A percentile compares a stretch with the other conserved stretches of the same genome.
Conservation (phyloP, 2,888 invertebrate genomes). For the Nymphalis urticae region DNA sequence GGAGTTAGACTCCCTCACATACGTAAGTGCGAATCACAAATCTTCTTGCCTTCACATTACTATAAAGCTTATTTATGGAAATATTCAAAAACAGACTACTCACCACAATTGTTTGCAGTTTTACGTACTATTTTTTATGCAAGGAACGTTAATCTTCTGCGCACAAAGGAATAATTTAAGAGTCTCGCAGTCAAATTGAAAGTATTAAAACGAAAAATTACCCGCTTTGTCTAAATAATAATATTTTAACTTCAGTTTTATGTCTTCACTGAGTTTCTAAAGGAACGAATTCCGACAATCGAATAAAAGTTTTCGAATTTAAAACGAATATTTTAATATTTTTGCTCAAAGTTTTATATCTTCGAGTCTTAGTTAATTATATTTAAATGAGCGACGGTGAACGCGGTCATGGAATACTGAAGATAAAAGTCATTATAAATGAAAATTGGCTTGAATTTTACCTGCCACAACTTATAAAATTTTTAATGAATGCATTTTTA, state of each 20-base stretch:
- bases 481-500: not conserved
- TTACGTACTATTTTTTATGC: not conserved
- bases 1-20: too few species aligned
- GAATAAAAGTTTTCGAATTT: slow-evolving; percentile 9
- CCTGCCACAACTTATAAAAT: not conserved
- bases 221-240: slow-evolving; percentile 2
- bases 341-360: slow-evolving; percentile 6
- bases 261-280: not conserved
- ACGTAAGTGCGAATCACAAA: too few species aligned
- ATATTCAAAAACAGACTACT: too few species aligned
- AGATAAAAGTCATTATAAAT: not conserved
- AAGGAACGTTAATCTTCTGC: slow-evolving; percentile 3
- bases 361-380: slow-evolving; percentile 6
- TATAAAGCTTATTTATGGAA: too few species aligned
- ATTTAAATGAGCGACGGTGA: not conserved
- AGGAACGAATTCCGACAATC: not conserved
- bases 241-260: not conserved
- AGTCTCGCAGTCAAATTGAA: not conserved
- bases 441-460: not conserved
- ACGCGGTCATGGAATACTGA: not conserved
- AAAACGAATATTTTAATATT: slow-evolving; percentile 1
- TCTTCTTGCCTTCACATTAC: too few species aligned
- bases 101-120: too few species aligned
- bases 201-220: slow-evolving; percentile 2
- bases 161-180: not conserved